Evolutionary conservation across 2,888 invertebrate species (phyloP).

Genomic region (Eudiplozoon nipponicum): DNA sequence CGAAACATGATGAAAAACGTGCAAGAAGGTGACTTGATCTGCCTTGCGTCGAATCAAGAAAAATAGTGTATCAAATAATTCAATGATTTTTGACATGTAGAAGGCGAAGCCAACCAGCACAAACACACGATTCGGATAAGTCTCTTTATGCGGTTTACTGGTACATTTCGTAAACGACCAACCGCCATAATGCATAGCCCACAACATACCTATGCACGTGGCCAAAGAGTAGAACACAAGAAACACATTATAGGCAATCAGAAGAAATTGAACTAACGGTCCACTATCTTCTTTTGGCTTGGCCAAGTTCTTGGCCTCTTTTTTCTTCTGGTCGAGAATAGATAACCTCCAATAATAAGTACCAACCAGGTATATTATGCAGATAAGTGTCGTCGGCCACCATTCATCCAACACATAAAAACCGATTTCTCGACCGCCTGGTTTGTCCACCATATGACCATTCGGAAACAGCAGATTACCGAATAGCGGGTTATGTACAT

Average conservation of each 20-base stretch:
- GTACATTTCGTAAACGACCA: conserved; percentile 48
- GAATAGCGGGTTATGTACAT: too few relatives aligned
- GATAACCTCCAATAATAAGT: background rate
- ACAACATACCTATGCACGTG: background rate
- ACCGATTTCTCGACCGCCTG: too few relatives aligned
- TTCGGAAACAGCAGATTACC: too few relatives aligned
- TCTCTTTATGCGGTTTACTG: conserved; percentile 39
- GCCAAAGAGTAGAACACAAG: conserved; percentile 4
- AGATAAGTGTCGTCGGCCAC: background rate
- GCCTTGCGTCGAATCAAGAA: conserved; percentile 10
- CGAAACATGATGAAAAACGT: conserved; percentile 12
- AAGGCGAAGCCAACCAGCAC: conserved; percentile 9
- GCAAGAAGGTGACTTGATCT: conserved; percentile 11
- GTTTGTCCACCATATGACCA: too few relatives aligned
- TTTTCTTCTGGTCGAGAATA: background rate
- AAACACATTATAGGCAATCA: conserved; percentile 4
- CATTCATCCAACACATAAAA: too few relatives aligned
- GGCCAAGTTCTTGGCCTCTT: background rate
- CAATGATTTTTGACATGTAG: conserved; percentile 10
- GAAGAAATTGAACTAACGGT: background rate
- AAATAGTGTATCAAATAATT: conserved; percentile 11
- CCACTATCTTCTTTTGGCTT: background rate
- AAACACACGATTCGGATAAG: conserved; percentile 33
- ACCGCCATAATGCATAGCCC: background rate
- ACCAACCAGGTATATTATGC: background rate